Percentiles rank a stretch among this genome's conserved stretches.
These are phyloP conservation scores for Xiphophorus couchianus DNA, from an alignment of 2,113 vertebrate species.

Conservation along the genomic window DNA sequence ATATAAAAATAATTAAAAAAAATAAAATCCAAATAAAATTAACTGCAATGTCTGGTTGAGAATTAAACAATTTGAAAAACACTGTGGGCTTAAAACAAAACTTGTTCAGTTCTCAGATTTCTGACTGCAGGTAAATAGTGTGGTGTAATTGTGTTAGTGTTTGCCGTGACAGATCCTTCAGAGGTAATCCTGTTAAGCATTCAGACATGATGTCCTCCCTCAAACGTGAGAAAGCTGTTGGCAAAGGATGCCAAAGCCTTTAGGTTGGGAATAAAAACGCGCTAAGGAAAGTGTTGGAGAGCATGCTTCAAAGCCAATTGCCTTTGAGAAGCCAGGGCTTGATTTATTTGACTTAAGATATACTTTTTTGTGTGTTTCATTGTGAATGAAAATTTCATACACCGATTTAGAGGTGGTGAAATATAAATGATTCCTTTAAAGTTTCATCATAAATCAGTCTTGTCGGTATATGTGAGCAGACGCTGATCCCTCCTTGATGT, in stretches of 20 bases:
- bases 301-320: constrained; percentile 71
- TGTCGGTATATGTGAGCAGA: constrained; percentile 83
- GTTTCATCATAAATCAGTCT: constrained; percentile 91
- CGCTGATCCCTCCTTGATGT: constrained; percentile 84
- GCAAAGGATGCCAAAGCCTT: constrained; percentile 44
- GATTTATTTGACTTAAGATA: constrained; percentile 81
- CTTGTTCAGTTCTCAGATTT: not conserved
- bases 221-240: constrained; percentile 44
- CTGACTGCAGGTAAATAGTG: not conserved
- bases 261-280: constrained; percentile 33
- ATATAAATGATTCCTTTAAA: constrained; percentile 94
- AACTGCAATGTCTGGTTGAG: no score
- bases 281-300: constrained; percentile 52
- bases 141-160: constrained; percentile 24
- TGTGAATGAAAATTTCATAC: constrained; percentile 90
- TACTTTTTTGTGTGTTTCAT: constrained; percentile 82
- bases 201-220: constrained; percentile 47
- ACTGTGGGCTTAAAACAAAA: not conserved
- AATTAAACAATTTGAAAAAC: not conserved
- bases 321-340: constrained; percentile 46
- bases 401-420: constrained; percentile 91
- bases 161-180: constrained; percentile 40
- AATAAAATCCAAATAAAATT: no score
- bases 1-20: no score
- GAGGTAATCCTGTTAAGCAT: constrained; percentile 40